Conservation (phyloP, 64 coral and sea anemone genomes). For the Montipora efflorescens region DNA sequence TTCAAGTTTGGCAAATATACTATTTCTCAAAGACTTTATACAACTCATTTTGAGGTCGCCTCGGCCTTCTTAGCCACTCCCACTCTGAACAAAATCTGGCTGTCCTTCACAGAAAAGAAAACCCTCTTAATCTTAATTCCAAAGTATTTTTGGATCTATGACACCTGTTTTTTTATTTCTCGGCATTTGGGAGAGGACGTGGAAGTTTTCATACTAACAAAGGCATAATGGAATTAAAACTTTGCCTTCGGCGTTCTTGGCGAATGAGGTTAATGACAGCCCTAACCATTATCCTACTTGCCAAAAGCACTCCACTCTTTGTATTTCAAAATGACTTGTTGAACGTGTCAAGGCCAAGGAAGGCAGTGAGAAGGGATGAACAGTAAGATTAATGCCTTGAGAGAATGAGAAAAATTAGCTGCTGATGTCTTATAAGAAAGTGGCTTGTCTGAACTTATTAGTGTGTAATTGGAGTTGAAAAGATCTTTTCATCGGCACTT, state of each 20-base stretch:
- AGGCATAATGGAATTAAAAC: background rate
- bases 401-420: constrained; percentile 26
- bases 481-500: constrained; percentile 2
- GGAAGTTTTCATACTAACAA: background rate
- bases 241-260: background rate
- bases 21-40: background rate
- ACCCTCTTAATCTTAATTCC: background rate
- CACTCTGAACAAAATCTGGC: background rate
- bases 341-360: constrained; percentile 20
- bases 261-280: background rate
- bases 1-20: background rate
- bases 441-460: constrained; percentile 43
- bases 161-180: background rate
- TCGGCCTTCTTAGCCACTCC: background rate
- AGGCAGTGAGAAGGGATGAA: background rate
- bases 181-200: background rate
- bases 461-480: constrained; percentile 18
- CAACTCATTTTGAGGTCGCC: background rate
- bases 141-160: background rate
- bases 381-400: background rate
- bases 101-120: background rate
- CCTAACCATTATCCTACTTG: background rate
- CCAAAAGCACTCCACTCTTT: background rate
- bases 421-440: constrained; percentile 8
- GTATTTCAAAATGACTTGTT: background rate